phyloP scores from a whole-genome alignment of 2,797 vertebrate genomes.

The Peromyscus attwateri region DNA sequence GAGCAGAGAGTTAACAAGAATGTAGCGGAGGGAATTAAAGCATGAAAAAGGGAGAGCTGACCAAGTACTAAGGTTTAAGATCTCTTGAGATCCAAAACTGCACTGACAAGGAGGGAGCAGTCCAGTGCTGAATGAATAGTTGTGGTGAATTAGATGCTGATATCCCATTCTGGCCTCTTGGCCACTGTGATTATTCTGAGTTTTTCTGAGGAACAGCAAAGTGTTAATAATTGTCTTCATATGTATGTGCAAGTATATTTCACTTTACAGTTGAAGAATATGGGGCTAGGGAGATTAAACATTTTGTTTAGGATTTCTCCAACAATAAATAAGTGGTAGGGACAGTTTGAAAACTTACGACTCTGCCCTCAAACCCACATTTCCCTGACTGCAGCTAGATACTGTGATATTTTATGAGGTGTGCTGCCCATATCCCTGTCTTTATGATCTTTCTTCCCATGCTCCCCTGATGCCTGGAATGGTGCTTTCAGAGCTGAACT shows the following conservation, averaged over 20 bases:
- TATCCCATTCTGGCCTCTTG: not conserved
- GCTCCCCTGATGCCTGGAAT: not conserved
- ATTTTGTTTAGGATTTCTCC: not conserved
- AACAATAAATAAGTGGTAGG: not conserved
- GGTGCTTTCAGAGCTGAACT: conserved; percentile 8
- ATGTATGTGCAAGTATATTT: not conserved
- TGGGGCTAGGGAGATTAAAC: not conserved
- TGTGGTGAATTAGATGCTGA: not conserved
- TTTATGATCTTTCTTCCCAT: not conserved
- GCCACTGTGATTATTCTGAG: not conserved
- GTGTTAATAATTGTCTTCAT: no score
- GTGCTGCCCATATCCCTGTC: not conserved
- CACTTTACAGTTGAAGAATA: conserved; percentile 15
- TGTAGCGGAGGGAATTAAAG: not conserved
- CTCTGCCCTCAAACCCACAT: not conserved
- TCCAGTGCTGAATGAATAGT: not conserved
- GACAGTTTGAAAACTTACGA: not conserved
- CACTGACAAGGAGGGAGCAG: not conserved
- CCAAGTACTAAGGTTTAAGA: not conserved
- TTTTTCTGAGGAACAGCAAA: not conserved
- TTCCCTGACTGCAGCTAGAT: not conserved
- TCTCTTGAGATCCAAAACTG: not conserved
- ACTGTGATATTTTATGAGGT: not conserved
- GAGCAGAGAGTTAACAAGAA: not conserved
- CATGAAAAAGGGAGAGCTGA: not conserved